Evolutionary conservation across 35 echinoderm and acorn worm species (phyloP).

Genomic region (Antedon bifida): DNA sequence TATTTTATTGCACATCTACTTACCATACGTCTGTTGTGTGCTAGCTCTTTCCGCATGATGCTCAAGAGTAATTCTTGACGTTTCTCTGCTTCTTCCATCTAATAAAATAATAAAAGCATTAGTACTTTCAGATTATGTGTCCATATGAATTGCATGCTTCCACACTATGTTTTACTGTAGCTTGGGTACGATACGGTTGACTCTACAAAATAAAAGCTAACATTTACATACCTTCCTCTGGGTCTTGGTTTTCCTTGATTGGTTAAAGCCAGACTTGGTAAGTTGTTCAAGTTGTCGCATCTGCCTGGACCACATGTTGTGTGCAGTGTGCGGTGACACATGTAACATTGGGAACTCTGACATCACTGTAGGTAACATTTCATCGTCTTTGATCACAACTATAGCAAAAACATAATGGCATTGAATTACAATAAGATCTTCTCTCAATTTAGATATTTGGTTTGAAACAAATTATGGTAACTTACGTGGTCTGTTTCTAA

Average conservation of each 20-base stretch:
- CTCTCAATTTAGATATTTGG: no score
- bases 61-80: slow-evolving; percentile 49
- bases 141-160: no score
- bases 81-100: slow-evolving; percentile 85
- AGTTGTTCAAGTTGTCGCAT: slow-evolving; percentile 85
- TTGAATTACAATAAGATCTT: no score
- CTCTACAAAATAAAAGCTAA: not conserved
- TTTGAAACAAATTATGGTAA: not conserved
- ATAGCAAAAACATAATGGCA: not conserved
- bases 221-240: slow-evolving; percentile 50
- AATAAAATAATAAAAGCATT: not conserved
- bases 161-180: no score
- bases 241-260: slow-evolving; percentile 51
- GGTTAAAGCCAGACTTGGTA: slow-evolving; percentile 44
- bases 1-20: no score
- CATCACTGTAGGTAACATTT: slow-evolving; percentile 70
- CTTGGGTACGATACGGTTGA: no score
- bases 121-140: no score
- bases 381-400: slow-evolving; percentile 82
- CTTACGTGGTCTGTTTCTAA: slow-evolving; percentile 26
- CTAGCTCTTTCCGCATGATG: slow-evolving; percentile 92
- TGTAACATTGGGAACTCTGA: slow-evolving; percentile 93
- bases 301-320: slow-evolving; percentile 92
- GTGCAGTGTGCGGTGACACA: slow-evolving; percentile 75
- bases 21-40: slow-evolving; percentile 71